Evolutionary conservation across 2,888 invertebrate species (phyloP).

Genomic region (Drosophila prolongata): DNA sequence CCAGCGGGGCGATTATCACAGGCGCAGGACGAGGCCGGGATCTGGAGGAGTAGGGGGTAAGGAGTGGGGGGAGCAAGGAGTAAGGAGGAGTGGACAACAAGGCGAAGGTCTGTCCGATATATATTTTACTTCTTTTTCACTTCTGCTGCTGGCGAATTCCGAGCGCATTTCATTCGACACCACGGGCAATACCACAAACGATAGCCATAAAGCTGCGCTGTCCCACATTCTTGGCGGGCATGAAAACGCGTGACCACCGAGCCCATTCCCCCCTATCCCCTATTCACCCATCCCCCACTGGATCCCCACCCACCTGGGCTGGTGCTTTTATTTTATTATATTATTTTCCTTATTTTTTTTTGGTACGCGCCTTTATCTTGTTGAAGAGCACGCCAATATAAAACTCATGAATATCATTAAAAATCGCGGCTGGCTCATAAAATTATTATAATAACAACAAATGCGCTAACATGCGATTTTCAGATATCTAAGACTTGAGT

Average conservation of each 20-base stretch:
- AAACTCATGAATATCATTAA: conserved; percentile 77
- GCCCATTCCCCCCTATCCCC: conserved; percentile 3
- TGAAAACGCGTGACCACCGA: conserved; percentile 68
- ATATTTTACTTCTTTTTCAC: conserved; percentile 28
- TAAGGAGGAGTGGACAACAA: conserved; percentile 47
- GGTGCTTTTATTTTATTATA: conserved; percentile 26
- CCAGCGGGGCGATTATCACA: conserved; percentile 74
- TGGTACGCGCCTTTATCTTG: conserved; percentile 55
- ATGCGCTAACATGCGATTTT: conserved; percentile 38
- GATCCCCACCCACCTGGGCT: conserved; percentile 44
- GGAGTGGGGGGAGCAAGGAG: neutral
- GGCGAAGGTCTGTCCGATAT: conserved; percentile 52
- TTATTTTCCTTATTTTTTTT: conserved; percentile 5
- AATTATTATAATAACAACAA: conserved; percentile 53
- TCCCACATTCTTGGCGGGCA: conserved; percentile 62
- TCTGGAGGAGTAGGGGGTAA: conserved; percentile 1
- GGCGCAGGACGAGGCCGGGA: conserved; percentile 59
- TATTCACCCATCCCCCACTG: conserved; percentile 44
- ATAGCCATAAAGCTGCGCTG: conserved; percentile 64
- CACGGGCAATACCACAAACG: conserved; percentile 58
- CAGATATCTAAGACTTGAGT: conserved; percentile 17
- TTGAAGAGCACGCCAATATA: conserved; percentile 43
- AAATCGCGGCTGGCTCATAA: conserved; percentile 33
- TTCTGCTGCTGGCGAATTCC: conserved; percentile 72
- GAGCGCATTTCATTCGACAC: conserved; percentile 78